Evolutionary conservation across 2,888 invertebrate genomes (phyloP), one percentile per base, ranked within the genome.

Genomic region (Colletes collaris): DNA sequence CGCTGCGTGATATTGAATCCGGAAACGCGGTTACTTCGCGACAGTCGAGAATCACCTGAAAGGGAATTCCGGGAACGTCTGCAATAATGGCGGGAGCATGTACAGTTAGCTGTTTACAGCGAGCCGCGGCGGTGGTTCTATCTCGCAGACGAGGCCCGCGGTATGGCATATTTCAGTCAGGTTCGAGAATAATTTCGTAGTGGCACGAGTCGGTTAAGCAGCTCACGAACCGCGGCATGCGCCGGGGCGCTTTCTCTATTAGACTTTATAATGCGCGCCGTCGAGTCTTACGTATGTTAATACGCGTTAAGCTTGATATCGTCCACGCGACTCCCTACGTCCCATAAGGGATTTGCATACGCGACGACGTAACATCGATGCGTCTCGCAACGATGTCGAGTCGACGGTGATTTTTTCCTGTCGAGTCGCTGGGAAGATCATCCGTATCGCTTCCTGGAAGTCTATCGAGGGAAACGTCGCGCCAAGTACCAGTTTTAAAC

Each of bases 231-330:
- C 53, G 74, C 66, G 82, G 82, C 88, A 88, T 85, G 87, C 81
- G 86, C 86, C 83, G 56, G 64, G 62, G 65, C 53, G 66, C 69
- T 73, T 62, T 49, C 67, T 82, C 82, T 86, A 89, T 90, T 90
- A 89, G 87, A 89, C 89, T 90, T 88, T 90, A 84, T 88, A 90
- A 90, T 90, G 84, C 81, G 77, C 68, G 72, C 76, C 79, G 84
- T 72, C 27, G 27, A 75, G 84, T 84, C 89, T 89, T 88, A 86
- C 86, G 87, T 89, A 89, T 86, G 89, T 88, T 90, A 89, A 90
- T 89, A 77, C 81, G 65, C 74, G 77, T 86, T 88, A 87, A 89
- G 87, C 27, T 27, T 27, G 27, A 27, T 27, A 27, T 27, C 27
- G 27, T 27, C 27, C 27, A 27, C 27, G 27, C 27, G 27, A 27